Conservation (phyloP, 1,140 invertebrate species). For the Listronotus bonariensis region DNA sequence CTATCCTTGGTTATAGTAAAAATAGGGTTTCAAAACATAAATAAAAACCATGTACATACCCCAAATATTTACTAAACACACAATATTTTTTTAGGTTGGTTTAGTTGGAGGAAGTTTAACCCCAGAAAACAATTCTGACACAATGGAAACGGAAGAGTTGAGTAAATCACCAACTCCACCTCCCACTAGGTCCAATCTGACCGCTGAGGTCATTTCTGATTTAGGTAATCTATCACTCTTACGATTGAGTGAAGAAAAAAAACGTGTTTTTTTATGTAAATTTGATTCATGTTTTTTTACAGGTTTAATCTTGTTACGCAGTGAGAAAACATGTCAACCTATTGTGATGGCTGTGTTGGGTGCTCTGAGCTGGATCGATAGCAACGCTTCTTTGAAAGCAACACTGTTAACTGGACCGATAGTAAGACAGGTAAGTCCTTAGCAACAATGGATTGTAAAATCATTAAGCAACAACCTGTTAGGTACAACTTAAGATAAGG, state of each 20-base stretch:
- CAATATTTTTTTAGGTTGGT: conserved; percentile 57
- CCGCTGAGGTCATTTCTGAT: conserved; percentile 73
- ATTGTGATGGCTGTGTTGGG: conserved; percentile 67
- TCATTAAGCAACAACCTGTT: no score
- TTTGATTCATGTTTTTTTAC: neutral
- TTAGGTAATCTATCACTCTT: conserved; percentile 60
- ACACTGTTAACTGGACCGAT: conserved; percentile 66
- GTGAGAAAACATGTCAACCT: conserved; percentile 67
- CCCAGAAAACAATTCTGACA: conserved; percentile 56
- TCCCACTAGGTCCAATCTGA: conserved; percentile 60
- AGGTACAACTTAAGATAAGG: no score
- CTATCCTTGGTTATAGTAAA: no score
- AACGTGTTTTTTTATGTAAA: no score
- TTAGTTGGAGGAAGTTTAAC: conserved; percentile 59
- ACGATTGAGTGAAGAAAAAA: neutral
- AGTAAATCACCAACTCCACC: conserved; percentile 61
- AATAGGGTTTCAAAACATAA: no score
- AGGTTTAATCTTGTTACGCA: conserved; percentile 62
- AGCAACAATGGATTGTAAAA: no score
- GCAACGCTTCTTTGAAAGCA: conserved; percentile 76
- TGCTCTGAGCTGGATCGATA: conserved; percentile 86
- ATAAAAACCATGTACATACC: no score
- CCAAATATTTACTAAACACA: no score
- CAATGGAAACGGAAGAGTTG: conserved; percentile 72
- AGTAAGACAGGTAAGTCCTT: conserved; percentile 45